Percentiles rank a stretch among this genome's conserved stretches.
Evolutionary conservation across 2,797 vertebrate genomes (phyloP).

Genomic region (Coccyzus lansbergi): DNA sequence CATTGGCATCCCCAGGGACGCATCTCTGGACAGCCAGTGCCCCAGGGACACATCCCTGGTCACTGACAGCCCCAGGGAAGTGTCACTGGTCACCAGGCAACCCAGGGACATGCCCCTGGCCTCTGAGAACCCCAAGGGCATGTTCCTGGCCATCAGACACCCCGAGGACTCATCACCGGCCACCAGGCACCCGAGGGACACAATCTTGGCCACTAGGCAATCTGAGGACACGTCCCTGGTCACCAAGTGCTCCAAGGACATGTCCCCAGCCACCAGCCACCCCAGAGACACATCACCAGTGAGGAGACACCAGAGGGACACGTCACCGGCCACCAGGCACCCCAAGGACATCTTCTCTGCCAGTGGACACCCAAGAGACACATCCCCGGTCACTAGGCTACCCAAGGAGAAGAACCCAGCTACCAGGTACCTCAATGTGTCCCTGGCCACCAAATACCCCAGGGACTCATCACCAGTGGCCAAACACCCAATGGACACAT

Average conservation of each 20-base stretch:
- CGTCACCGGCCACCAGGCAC: not conserved
- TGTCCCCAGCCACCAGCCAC: not conserved
- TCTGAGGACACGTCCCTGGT: not conserved
- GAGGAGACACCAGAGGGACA: not conserved
- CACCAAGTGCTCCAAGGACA: not conserved
- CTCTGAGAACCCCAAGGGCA: not conserved
- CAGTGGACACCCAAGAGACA: not conserved
- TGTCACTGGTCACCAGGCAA: not conserved
- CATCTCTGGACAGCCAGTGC: not conserved
- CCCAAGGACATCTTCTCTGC: not conserved
- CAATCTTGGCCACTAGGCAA: not conserved
- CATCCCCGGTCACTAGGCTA: not conserved
- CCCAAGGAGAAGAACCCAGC: not conserved
- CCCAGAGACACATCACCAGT: not conserved
- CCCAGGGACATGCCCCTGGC: not conserved
- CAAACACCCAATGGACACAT: not conserved
- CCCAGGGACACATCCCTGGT: not conserved
- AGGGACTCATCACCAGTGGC: too few relatives aligned
- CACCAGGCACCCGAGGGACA: not conserved
- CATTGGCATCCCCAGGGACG: not conserved
- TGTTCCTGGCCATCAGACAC: not conserved
- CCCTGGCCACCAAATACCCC: not conserved
- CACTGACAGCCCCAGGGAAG: not conserved
- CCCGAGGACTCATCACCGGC: not conserved
- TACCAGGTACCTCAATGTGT: not conserved